phyloP scores from a whole-genome alignment of 1,140 invertebrate species.

The Oryzaephilus surinamensis region DNA sequence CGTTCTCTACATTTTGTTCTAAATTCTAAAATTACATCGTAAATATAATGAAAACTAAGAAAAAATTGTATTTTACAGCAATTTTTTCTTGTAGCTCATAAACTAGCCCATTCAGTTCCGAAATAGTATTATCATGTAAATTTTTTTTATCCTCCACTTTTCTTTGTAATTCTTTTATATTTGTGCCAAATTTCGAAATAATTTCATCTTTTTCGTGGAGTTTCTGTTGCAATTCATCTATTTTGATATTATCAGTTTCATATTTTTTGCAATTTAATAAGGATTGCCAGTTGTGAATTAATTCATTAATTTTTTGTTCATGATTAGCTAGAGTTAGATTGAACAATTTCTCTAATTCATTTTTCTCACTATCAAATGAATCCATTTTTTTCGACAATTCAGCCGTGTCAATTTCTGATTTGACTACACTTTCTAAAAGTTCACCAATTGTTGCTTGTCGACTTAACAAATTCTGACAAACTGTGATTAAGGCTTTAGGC shows the following conservation, averaged over 20 bases:
- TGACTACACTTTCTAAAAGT: slow-evolving; percentile 21
- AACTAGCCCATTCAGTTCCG: too few relatives aligned
- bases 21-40: slow-evolving; percentile 20
- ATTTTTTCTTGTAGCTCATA: slow-evolving; percentile 26
- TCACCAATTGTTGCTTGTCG: slow-evolving; percentile 19
- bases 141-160: slow-evolving; percentile 21
- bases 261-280: too few relatives aligned
- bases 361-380: slow-evolving; percentile 17
- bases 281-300: slow-evolving; percentile 22
- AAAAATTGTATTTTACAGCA: too few relatives aligned
- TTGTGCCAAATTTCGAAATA: too few relatives aligned
- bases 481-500: slow-evolving; percentile 20
- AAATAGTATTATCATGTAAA: slow-evolving; percentile 16
- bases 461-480: slow-evolving; percentile 21
- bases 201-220: too few relatives aligned
- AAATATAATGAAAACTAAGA: slow-evolving; percentile 9
- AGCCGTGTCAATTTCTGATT: slow-evolving; percentile 15
- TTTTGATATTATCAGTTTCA: slow-evolving; percentile 11
- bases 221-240: slow-evolving; percentile 17
- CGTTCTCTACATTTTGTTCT: slow-evolving; percentile 23
- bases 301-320: slow-evolving; percentile 19
- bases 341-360: slow-evolving; percentile 16
- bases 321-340: slow-evolving; percentile 17
- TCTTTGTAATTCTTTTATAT: slow-evolving; percentile 17
- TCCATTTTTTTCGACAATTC: slow-evolving; percentile 20